Evolutionary conservation across 1,140 invertebrate species (phyloP).

Genomic region (Aphelenchoides avenae): DNA sequence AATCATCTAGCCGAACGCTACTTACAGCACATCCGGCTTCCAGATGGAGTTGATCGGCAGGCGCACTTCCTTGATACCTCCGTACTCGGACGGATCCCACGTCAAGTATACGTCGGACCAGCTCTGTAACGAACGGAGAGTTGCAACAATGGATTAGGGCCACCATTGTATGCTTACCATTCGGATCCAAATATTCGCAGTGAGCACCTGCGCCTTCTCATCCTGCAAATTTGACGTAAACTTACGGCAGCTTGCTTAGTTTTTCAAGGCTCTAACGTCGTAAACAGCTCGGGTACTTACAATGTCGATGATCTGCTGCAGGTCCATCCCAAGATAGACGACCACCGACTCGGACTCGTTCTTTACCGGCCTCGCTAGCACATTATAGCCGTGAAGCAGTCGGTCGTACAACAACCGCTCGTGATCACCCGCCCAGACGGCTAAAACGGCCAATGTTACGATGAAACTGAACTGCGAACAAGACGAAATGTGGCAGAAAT

Average conservation of each 20-base stretch:
- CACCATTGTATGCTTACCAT: slow-evolving; percentile 37
- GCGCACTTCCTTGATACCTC: slow-evolving; percentile 85
- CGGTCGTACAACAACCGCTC: slow-evolving; percentile 65
- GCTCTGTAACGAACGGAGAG: too few species aligned
- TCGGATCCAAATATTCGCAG: slow-evolving; percentile 67
- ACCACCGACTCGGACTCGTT: slow-evolving; percentile 65
- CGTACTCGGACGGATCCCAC: slow-evolving; percentile 93
- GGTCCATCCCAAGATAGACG: slow-evolving; percentile 66
- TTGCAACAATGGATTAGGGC: too few species aligned
- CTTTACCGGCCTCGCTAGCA: slow-evolving; percentile 64
- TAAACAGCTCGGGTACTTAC: slow-evolving; percentile 47
- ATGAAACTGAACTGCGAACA: slow-evolving; percentile 11
- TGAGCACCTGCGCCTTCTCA: slow-evolving; percentile 68
- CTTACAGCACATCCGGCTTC: slow-evolving; percentile 92
- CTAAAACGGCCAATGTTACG: slow-evolving; percentile 11
- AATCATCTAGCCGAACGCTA: slow-evolving; percentile 65
- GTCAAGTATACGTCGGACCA: slow-evolving; percentile 96
- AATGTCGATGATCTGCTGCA: slow-evolving; percentile 67
- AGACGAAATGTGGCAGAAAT: neutral
- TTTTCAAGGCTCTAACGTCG: neutral
- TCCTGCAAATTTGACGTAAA: too few species aligned
- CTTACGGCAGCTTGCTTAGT: too few species aligned
- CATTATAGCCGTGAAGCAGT: slow-evolving; percentile 65
- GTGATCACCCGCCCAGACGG: slow-evolving; percentile 60
- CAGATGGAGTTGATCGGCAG: slow-evolving; percentile 92